These are phyloP conservation scores for Apteryx mantelli DNA, from an alignment of 2,113 vertebrate species.

Conservation along the genomic window DNA sequence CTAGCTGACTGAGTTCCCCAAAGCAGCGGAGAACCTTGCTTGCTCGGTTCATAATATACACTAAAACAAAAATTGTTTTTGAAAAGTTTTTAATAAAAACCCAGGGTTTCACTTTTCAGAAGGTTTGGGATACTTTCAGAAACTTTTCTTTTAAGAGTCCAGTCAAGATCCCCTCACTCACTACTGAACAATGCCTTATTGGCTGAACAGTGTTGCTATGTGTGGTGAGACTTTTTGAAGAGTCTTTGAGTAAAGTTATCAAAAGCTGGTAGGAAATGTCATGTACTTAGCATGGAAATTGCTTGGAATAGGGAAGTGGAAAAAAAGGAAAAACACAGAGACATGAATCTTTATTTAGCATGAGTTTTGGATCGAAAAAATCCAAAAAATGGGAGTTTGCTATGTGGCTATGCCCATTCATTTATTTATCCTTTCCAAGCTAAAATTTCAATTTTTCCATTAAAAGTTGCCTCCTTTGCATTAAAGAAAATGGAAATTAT, in stretches of 20 bases:
- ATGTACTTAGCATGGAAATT: neutral
- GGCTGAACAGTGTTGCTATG: neutral
- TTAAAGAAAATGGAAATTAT: neutral
- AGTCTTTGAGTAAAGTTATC: neutral
- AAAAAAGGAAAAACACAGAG: neutral
- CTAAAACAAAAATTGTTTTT: neutral
- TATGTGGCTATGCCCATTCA: neutral
- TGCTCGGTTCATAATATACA: neutral
- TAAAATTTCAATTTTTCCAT: neutral
- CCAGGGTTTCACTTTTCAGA: constrained; percentile 45
- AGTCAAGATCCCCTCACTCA: neutral
- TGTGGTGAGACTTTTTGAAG: neutral
- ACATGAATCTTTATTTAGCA: neutral
- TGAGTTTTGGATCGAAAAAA: neutral
- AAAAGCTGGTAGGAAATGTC: neutral
- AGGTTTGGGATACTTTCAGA: constrained; percentile 14
- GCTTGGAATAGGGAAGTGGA: neutral
- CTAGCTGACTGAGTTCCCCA: constrained; percentile 12
- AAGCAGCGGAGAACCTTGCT: constrained; percentile 30
- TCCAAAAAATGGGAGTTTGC: neutral
- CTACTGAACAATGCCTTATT: neutral
- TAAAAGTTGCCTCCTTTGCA: neutral
- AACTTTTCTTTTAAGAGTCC: neutral
- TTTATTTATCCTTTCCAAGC: neutral
- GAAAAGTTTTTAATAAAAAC: constrained; percentile 25